These are phyloP conservation scores for Accipiter virgatus DNA, from an alignment of 2,113 vertebrate species.

Conservation along the genomic window DNA sequence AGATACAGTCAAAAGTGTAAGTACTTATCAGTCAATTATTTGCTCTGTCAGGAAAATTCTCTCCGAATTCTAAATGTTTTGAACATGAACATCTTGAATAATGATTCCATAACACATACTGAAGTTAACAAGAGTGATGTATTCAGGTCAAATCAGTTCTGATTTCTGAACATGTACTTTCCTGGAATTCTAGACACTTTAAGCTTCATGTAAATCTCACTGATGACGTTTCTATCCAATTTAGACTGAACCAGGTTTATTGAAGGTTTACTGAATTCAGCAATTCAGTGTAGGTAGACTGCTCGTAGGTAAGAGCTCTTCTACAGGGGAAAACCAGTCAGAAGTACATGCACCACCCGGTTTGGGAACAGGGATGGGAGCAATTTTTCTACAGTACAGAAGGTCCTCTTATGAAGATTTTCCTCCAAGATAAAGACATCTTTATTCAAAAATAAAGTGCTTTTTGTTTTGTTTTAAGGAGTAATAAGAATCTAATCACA, in stretches of 20 bases:
- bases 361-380: background rate
- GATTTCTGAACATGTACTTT: background rate
- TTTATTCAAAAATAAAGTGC: background rate
- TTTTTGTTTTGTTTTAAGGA: background rate
- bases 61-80: background rate
- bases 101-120: background rate
- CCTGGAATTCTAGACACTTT: background rate
- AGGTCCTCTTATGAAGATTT: background rate
- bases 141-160: background rate
- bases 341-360: background rate
- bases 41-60: conserved; percentile 17
- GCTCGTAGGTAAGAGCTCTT: background rate
- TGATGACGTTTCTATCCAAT: background rate
- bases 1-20: background rate
- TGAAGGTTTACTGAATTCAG: background rate
- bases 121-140: background rate
- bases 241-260: background rate
- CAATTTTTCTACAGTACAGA: background rate
- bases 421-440: background rate
- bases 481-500: background rate
- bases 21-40: background rate
- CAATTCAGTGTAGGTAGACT: background rate
- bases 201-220: background rate
- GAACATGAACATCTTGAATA: background rate
- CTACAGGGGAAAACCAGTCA: background rate